phyloP scores from a whole-genome alignment of 2,888 invertebrate genomes.

The Saturnia japonica region DNA sequence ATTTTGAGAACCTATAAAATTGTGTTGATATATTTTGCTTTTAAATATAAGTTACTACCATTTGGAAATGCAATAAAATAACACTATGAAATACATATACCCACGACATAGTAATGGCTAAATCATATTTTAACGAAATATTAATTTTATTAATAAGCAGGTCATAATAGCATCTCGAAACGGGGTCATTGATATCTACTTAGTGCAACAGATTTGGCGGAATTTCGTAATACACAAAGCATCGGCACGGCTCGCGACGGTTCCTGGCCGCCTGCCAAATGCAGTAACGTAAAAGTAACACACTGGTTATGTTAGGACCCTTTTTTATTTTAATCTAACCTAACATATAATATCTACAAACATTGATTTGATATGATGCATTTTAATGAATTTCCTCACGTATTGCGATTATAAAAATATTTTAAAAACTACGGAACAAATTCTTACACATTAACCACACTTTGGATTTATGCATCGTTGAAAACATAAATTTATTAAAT shows the following conservation, averaged over 20 bases:
- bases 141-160: slow-evolving; percentile 17
- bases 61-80: not conserved
- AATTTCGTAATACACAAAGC: slow-evolving; percentile 79
- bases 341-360: slow-evolving; percentile 13
- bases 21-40: not conserved
- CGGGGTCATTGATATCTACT: slow-evolving; percentile 64
- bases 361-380: not conserved
- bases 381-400: not conserved
- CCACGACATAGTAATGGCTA: not conserved
- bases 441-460: not conserved
- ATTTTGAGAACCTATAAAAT: not conserved
- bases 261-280: slow-evolving; percentile 64
- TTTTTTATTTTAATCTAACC: slow-evolving; percentile 34
- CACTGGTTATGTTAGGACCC: slow-evolving; percentile 40
- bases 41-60: not conserved
- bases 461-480: not conserved
- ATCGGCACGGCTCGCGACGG: slow-evolving; percentile 48
- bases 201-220: slow-evolving; percentile 73
- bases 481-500: not conserved
- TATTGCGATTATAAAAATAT: not conserved
- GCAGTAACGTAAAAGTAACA: slow-evolving; percentile 45
- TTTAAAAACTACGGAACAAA: not conserved
- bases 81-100: not conserved
- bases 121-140: slow-evolving; percentile 8
- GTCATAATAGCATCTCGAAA: slow-evolving; percentile 38